Percentiles rank a stretch among this genome's conserved stretches.
Evolutionary conservation across 2,888 invertebrate genomes (phyloP).

Genomic region (Thelaira solivaga): DNA sequence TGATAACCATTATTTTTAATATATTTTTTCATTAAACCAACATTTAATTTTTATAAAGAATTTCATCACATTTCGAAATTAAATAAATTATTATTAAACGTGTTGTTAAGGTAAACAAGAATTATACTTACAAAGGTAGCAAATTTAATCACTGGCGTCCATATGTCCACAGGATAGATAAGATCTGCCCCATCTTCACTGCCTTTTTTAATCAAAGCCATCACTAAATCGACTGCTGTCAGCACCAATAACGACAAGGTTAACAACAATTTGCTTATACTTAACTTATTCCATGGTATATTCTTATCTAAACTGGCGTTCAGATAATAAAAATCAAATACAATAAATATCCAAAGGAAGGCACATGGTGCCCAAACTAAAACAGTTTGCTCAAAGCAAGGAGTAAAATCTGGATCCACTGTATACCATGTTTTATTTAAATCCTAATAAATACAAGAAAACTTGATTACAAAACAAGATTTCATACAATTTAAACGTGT

Average conservation of each 20-base stretch:
- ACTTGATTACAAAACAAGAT: conserved; percentile 31
- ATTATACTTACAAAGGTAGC: conserved; percentile 86
- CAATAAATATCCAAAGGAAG: conserved; percentile 87
- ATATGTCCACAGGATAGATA: conserved; percentile 85
- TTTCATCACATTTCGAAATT: too few relatives aligned
- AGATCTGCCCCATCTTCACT: conserved; percentile 78
- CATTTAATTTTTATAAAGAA: too few relatives aligned
- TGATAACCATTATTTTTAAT: too few relatives aligned
- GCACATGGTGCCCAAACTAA: conserved; percentile 92
- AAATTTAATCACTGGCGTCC: conserved; percentile 87
- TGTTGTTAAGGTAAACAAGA: not conserved
- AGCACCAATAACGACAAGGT: conserved; percentile 82
- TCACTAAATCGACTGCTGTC: conserved; percentile 83
- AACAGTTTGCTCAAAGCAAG: conserved; percentile 94
- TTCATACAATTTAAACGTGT: not conserved
- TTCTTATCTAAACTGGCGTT: conserved; percentile 85
- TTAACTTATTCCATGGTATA: conserved; percentile 87
- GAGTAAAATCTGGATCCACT: conserved; percentile 88
- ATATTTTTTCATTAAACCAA: too few relatives aligned
- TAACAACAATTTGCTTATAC: conserved; percentile 83
- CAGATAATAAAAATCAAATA: conserved; percentile 87
- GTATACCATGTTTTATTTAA: conserved; percentile 87
- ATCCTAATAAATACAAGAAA: conserved; percentile 80
- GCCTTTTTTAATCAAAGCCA: conserved; percentile 79
- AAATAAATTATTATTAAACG: too few relatives aligned